These are phyloP conservation scores for Terrapene triunguis DNA, from an alignment of 2,113 vertebrate genomes.

Conservation along the genomic window DNA sequence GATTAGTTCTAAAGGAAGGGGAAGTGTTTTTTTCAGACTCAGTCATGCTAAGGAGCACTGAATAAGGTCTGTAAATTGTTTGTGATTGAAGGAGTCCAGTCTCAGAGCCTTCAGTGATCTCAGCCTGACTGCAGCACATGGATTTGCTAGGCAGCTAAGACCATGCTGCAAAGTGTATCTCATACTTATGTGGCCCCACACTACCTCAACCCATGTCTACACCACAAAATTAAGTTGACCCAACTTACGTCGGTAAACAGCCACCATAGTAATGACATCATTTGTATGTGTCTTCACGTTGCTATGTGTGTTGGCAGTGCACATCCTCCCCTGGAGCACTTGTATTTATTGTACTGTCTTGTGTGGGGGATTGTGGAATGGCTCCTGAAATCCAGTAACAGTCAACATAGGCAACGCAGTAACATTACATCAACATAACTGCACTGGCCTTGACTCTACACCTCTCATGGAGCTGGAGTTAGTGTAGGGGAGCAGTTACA, in stretches of 20 bases:
- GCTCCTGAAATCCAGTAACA: not conserved
- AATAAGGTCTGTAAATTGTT: not conserved
- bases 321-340: not conserved
- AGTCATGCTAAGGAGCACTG: not conserved
- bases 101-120: not conserved
- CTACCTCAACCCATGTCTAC: not conserved
- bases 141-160: not conserved
- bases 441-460: not conserved
- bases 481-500: not conserved
- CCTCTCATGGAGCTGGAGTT: not conserved
- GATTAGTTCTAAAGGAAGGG: not conserved
- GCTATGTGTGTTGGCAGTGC: not conserved
- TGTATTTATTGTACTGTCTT: not conserved
- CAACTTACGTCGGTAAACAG: not conserved
- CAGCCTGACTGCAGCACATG: not conserved
- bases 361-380: too few species aligned
- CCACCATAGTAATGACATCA: not conserved
- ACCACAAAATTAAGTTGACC: not conserved
- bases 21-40: not conserved
- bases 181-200: not conserved
- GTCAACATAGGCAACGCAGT: not conserved
- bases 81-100: not conserved
- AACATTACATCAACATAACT: not conserved
- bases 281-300: rapidly evolving
- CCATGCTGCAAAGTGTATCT: not conserved